These are phyloP conservation scores for Drosophila paulistorum DNA, from an alignment of 1,140 invertebrate genomes.

Conservation along the genomic window DNA sequence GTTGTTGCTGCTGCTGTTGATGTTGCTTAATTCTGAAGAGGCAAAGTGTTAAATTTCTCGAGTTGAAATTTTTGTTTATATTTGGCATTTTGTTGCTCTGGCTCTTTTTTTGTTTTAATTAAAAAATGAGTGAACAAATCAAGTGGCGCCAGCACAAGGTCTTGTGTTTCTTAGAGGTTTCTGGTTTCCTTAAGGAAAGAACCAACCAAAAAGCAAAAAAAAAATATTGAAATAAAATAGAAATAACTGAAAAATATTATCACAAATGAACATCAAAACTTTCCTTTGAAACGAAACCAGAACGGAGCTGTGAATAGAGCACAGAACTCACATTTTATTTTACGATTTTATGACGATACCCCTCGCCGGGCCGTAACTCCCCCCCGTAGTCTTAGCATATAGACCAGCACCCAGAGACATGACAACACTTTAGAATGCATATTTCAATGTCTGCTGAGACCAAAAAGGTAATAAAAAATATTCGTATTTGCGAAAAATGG, in stretches of 20 bases:
- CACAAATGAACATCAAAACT: conserved; percentile 43
- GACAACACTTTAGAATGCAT: conserved; percentile 73
- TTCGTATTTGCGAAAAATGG: conserved; percentile 57
- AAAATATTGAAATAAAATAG: neutral
- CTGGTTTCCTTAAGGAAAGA: conserved; percentile 23
- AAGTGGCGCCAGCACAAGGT: conserved; percentile 62
- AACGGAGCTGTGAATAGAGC: conserved; percentile 3
- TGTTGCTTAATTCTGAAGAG: conserved; percentile 71
- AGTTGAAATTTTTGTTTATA: conserved; percentile 72
- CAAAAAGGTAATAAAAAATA: conserved; percentile 75
- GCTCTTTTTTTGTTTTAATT: conserved; percentile 66
- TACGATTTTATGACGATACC: conserved; percentile 43
- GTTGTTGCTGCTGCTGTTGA: conserved; percentile 43
- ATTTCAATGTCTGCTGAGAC: conserved; percentile 68
- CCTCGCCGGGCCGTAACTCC: neutral
- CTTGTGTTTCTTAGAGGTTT: conserved; percentile 23
- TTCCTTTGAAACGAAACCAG: conserved; percentile 16
- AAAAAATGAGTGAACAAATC: conserved; percentile 78
- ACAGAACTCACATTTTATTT: conserved; percentile 27
- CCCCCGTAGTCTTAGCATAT: neutral
- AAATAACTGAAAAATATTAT: conserved; percentile 3
- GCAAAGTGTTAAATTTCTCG: conserved; percentile 76
- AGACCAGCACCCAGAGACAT: conserved; percentile 22
- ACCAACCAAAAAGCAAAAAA: neutral
- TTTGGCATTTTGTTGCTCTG: conserved; percentile 57